Percentiles rank a stretch among this genome's conserved stretches.
These are phyloP conservation scores for Vannuccia rotundouncinata DNA, from an alignment of 2,888 invertebrate species.

Conservation along the genomic window DNA sequence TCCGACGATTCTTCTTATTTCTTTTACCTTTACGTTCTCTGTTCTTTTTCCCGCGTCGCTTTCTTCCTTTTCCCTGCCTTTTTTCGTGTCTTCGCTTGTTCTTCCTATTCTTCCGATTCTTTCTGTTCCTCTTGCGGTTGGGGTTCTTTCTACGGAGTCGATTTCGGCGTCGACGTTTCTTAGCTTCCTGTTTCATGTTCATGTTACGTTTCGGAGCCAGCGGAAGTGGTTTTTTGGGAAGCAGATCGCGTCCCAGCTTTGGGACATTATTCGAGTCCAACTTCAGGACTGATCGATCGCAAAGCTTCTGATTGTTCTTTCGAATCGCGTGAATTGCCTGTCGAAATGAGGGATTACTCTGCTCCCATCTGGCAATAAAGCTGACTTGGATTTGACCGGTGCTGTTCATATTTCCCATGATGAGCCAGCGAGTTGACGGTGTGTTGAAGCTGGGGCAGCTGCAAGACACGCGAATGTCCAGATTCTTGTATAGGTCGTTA, in stretches of 20 bases:
- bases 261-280: neutral
- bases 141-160: neutral
- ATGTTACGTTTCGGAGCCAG: neutral
- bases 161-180: neutral
- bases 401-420: neutral
- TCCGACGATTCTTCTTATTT: neutral
- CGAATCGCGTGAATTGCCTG: constrained; percentile 9
- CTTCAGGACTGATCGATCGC: neutral
- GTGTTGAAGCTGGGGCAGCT: neutral
- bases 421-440: neutral
- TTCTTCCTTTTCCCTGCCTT: neutral
- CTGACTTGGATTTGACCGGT: neutral
- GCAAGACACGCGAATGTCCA: neutral
- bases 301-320: neutral
- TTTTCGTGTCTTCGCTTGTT: neutral
- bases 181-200: neutral
- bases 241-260: neutral
- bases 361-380: neutral
- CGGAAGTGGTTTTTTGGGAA: neutral
- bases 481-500: neutral
- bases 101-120: neutral
- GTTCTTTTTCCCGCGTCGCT: neutral
- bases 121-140: neutral
- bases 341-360: neutral
- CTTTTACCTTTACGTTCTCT: neutral